Evolutionary conservation across 2,797 vertebrate species (phyloP), one percentile per base, ranked within the genome.

Genomic region (Cossypha caffra): DNA sequence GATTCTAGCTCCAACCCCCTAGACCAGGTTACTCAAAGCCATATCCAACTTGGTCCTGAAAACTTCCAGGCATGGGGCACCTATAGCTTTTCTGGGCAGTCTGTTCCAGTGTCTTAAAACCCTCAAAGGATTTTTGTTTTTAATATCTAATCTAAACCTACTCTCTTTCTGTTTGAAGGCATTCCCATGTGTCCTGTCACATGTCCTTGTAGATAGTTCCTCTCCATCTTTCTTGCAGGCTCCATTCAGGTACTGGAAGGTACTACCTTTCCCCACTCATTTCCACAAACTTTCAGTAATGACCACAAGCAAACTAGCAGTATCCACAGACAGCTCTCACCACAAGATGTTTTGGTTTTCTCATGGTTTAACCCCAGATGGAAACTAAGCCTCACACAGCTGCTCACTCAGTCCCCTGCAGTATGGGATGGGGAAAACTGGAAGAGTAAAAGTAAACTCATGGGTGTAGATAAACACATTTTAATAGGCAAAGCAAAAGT

Each of bases 361-460:
- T 57, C 0, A 0, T 14, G 7, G 10, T 48, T 87, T 74, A 64
- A 66, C 3, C 4, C 12, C 11, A 52, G 7, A 17, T 1, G 1
- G 8, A 28, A 84, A 57, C 13, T 18, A 62, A 77, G 33, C 6
- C 6, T 23, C 55, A 73, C 21, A 52, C 3, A 73, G 16, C 6
- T 11, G 1, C 5, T 89, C 4, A 7, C 24, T 71, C 14, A 16
- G 8, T 37, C 5, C 9, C 8, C 10, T 8, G 13, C 28, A 18
- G 10, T 2, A 82, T 33, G 6, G 9, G 11, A n/a, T n/a, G 4
- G 7, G 75, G 31, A 43, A 4, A 86, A 61, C 2, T 1, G 2
- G 9, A 35, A 78, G 20, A 24, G 6, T 29, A 33, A 75, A 67
- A 77, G 48, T 86, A 74, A 74, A 66, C 10, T 11, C 15, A 4